Base-by-base conservation (phyloP, 2,888 invertebrate species). In the Pristionchus japonicus region DNA sequence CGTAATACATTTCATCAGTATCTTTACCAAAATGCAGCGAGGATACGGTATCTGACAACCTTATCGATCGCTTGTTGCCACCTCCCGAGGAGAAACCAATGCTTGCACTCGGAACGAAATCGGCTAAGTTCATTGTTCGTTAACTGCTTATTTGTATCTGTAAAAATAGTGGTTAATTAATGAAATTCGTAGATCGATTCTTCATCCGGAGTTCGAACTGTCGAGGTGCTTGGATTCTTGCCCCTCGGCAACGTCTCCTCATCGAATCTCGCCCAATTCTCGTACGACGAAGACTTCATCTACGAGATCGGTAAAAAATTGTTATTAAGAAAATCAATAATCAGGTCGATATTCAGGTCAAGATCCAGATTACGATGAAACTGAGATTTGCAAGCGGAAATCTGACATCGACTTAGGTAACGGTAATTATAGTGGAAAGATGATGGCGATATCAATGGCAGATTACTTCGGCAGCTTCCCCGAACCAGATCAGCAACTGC, bases 261-360 rank as follows among this genome's bases (percentile, higher is more conserved):
- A 23, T 85, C 85, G 23, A 85, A 85, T 64, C 57, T 85, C 85
- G 20, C 61, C 40, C 85, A 85, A 34, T 85, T 85, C 40, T n/a
- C 57, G 0, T 64, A 9, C 64, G 61, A 85, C 13, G 40, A 61
- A 9, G 43, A 57, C 13, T 85, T 40, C 85, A 34, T 34, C n/a
- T 85, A 40, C 64, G 43, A 83, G 15, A 83, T 83, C 23, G 82
- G 82, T 83, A 43, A 43, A 9, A 52, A 23, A 37, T 20, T 34
- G 23, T 83, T 31, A 43, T 80, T 27, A 13, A 31, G 27, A 64
- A 64, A 64, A 31, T 64, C 31, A 37, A 40, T 40, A 77, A 47
- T 43, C 9, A 47, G 77, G 0, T 11, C 2, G 31, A 31, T 74
- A 15, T 43, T 4, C 77, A 77, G 77, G 77, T 17, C 77, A 77